Percentiles rank a stretch among this genome's conserved stretches.
These are phyloP conservation scores for Ptyas mucosa DNA, from an alignment of 2,113 vertebrate species.

Conservation along the genomic window DNA sequence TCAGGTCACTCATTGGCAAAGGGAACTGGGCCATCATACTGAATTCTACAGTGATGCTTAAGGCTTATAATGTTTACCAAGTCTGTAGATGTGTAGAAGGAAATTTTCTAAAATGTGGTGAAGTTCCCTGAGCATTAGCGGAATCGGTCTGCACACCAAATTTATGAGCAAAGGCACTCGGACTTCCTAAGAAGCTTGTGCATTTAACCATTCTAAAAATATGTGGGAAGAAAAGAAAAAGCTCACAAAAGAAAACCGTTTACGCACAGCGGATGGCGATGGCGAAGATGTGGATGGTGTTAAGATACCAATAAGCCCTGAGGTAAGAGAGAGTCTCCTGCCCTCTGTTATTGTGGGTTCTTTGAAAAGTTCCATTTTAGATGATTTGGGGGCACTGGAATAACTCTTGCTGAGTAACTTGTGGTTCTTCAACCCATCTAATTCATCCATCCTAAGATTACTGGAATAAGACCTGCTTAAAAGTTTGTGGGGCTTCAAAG, in stretches of 20 bases:
- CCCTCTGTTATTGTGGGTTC: constrained; percentile 77
- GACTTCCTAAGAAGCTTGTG: background rate
- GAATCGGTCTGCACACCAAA: background rate
- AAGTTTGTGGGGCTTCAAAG: constrained; percentile 80
- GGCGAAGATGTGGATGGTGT: constrained; percentile 81
- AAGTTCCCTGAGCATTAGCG: background rate
- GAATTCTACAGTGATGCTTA: background rate
- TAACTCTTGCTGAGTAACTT: constrained; percentile 81
- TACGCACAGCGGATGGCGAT: constrained; percentile 79
- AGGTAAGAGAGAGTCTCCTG: constrained; percentile 89
- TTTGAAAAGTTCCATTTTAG: constrained; percentile 79
- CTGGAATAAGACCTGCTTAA: constrained; percentile 83
- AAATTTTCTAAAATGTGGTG: background rate
- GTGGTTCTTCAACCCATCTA: constrained; percentile 81
- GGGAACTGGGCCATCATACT: background rate
- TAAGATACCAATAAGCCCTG: constrained; percentile 90
- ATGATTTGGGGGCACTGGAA: constrained; percentile 77
- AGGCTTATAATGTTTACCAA: background rate
- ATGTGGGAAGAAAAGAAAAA: background rate
- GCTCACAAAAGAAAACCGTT: constrained; percentile 19
- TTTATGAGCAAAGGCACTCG: background rate
- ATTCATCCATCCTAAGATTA: constrained; percentile 78
- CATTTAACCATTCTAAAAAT: constrained; percentile 21
- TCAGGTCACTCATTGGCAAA: background rate
- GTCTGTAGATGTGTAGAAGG: background rate